Evolutionary conservation across 2,797 vertebrate species (phyloP), one percentile per base, ranked within the genome.

Genomic region (Loriculus beryllinus): DNA sequence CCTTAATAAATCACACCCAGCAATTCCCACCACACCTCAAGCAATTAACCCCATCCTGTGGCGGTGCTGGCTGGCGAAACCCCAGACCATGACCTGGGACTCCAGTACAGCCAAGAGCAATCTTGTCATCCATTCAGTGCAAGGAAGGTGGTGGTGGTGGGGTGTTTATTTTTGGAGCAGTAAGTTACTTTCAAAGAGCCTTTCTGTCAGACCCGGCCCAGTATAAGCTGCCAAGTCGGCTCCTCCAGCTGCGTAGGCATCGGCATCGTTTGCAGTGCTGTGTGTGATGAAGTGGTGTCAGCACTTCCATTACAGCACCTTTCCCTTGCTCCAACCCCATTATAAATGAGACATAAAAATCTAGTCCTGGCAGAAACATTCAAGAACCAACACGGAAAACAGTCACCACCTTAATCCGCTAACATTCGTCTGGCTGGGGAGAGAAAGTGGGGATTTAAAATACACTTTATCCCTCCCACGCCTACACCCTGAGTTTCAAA

Each of bases 281-380:
- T 64, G 6, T 47, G 56, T 10, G 17, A 43, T 88, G 64, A 71
- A 88, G 26, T 47, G 48, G 68, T 86, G 90, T 88, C 63, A 93
- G 93, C 48, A 45, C 64, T 90, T 83, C 84, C 79, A 95, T 91
- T 94, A 91, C 74, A 63, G 65, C 79, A 69, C 80, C 63, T 52
- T 83, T 72, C 59, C 67, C 43, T 62, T 64, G 51, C 71, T 88
- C 86, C 60, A 76, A 71, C 20, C 45, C 31, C 7, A 1, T 45
- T 87, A 40, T 35, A 93, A 83, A 87, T 40, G 48, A 59, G 56
- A 82, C 28, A n/a, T 81, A 64, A 92, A 91, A 95, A 60, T n/a
- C 52, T 78, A 68, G 51, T 90, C 81, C 77, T 91, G 70, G 74
- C 82, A 91, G 87, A 93, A 88, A 43, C 40, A 31, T 64, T 92